These are phyloP conservation scores for Panthera leo DNA, from an alignment of 2,113 vertebrate species.

Conservation along the genomic window DNA sequence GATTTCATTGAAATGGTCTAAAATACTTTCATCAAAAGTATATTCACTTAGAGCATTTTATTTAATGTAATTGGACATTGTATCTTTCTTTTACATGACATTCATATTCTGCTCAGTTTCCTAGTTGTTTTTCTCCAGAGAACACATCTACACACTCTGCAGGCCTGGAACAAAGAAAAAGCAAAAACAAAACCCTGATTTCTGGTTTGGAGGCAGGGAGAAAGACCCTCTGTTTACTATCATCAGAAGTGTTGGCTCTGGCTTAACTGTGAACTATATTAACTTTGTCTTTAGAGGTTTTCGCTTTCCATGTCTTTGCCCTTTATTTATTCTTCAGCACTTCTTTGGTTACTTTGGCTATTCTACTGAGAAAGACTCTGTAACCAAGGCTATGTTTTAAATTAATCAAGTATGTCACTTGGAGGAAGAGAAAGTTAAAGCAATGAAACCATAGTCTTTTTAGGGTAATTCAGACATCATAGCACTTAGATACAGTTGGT, in stretches of 20 bases:
- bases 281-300: neutral
- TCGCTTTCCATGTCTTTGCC: neutral
- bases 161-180: neutral
- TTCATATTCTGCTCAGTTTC: neutral
- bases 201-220: neutral
- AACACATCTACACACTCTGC: neutral
- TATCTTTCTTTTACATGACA: neutral
- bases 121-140: neutral
- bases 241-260: neutral
- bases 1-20: neutral
- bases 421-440: neutral
- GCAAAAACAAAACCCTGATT: neutral
- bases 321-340: neutral
- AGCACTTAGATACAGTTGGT: neutral
- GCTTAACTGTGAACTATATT: neutral
- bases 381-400: neutral
- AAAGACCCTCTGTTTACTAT: neutral
- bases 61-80: neutral
- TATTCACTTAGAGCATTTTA: neutral
- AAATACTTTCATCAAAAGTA: constrained; percentile 28
- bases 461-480: neutral
- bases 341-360: neutral
- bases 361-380: neutral
- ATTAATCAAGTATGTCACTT: neutral
- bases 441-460: neutral